These are phyloP conservation scores for Zaprionus ornatus DNA, from an alignment of 1,140 invertebrate species.

Conservation along the genomic window DNA sequence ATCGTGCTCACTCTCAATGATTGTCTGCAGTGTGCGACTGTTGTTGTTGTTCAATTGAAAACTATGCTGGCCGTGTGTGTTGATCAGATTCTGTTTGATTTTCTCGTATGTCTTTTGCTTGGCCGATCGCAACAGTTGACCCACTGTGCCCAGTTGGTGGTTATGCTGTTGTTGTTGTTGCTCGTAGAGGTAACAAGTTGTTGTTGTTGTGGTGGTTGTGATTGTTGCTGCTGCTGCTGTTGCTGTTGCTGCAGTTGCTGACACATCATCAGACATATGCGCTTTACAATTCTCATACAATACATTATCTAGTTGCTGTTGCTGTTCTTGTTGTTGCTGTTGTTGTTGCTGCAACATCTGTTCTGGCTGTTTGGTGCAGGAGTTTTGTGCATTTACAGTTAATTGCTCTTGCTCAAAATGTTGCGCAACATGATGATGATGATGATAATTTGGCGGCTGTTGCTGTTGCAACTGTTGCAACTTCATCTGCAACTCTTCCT, in stretches of 20 bases:
- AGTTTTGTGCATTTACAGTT: conserved; percentile 55
- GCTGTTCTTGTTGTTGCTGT: conserved; percentile 53
- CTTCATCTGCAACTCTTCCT: conserved; percentile 59
- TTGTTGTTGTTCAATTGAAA: conserved; percentile 64
- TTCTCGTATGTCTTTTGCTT: conserved; percentile 80
- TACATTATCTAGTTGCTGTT: conserved; percentile 61
- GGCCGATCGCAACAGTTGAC: conserved; percentile 71
- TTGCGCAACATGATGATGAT: conserved; percentile 23
- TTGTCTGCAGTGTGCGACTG: conserved; percentile 68
- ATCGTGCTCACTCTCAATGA: conserved; percentile 78
- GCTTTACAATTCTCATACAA: conserved; percentile 65
- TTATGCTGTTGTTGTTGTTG: conserved; percentile 29
- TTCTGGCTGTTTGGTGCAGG: conserved; percentile 83
- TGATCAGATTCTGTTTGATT: conserved; percentile 75
- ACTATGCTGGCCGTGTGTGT: conserved; percentile 68
- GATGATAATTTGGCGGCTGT: conserved; percentile 2
- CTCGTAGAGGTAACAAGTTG: conserved; percentile 23
- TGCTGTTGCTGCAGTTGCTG: conserved; percentile 19
- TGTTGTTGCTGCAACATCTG: conserved; percentile 73
- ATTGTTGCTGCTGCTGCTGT: conserved; percentile 24
- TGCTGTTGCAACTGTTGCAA: conserved; percentile 53
- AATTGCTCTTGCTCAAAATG: conserved; percentile 71
- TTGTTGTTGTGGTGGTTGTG: conserved; percentile 17
- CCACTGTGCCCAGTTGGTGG: conserved; percentile 57
- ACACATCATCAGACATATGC: conserved; percentile 52